A percentile compares a stretch with the other conserved stretches of the same genome.
phyloP scores from a whole-genome alignment of 2,888 invertebrate genomes.

The Iphiclides podalirius region DNA sequence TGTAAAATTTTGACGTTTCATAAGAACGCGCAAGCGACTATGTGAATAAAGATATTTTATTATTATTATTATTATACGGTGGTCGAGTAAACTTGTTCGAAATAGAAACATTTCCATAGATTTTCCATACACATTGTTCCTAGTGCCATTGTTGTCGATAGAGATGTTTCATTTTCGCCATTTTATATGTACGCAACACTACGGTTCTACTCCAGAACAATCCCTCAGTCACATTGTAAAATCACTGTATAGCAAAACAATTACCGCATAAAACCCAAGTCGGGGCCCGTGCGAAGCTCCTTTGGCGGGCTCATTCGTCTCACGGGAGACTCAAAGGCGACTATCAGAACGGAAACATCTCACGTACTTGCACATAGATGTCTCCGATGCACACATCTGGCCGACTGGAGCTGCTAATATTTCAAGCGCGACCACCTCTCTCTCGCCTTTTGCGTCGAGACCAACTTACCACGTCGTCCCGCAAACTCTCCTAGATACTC shows the following conservation, averaged over 20 bases:
- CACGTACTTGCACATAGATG: constrained; percentile 46
- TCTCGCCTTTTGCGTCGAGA: constrained; percentile 57
- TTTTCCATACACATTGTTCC: too few relatives aligned
- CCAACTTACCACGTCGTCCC: constrained; percentile 34
- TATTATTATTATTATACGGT: too few relatives aligned
- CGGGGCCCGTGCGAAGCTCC: constrained; percentile 12
- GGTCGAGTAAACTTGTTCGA: too few relatives aligned
- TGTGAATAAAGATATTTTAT: too few relatives aligned
- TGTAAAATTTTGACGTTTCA: too few relatives aligned
- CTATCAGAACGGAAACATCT: constrained; percentile 69
- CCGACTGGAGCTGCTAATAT: constrained; percentile 66
- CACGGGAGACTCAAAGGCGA: constrained; percentile 50
- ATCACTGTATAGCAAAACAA: constrained; percentile 7
- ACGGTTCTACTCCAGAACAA: too few relatives aligned
- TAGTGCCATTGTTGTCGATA: too few relatives aligned
- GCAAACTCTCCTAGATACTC: constrained; percentile 2
- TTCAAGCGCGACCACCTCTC: constrained; percentile 67
- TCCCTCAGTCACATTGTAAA: too few relatives aligned
- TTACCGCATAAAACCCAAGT: constrained; percentile 14
- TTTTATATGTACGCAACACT: too few relatives aligned
- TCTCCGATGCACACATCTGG: constrained; percentile 68
- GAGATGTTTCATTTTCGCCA: too few relatives aligned
- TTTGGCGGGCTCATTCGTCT: constrained; percentile 22
- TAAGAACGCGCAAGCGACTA: too few relatives aligned
- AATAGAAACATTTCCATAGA: too few relatives aligned